A percentile compares a stretch with the other conserved stretches of the same genome.
Evolutionary conservation across 2,113 vertebrate genomes (phyloP).

Genomic region (Nematolebias whitei): DNA sequence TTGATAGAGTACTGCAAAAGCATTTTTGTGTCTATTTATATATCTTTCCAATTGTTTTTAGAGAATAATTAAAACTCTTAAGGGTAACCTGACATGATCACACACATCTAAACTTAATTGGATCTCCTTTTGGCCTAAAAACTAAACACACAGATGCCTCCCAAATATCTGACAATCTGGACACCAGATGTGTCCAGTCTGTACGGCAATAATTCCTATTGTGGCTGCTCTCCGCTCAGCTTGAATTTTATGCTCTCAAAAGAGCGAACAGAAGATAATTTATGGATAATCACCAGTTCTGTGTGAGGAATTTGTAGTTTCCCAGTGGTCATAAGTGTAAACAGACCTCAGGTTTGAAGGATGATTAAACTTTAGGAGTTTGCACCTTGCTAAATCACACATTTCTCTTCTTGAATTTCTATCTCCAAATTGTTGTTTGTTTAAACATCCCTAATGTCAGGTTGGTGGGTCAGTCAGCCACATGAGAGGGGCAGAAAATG

Average conservation of each 20-base stretch:
- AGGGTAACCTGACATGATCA: constrained; percentile 11
- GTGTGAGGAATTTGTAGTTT: constrained; percentile 18
- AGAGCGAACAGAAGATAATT: constrained; percentile 13
- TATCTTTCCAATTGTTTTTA: neutral
- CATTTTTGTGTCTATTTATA: neutral
- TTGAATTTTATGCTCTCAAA: constrained; percentile 30
- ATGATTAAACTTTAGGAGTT: constrained; percentile 6
- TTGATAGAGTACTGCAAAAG: neutral
- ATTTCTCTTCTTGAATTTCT: constrained; percentile 32
- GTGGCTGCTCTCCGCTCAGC: constrained; percentile 12
- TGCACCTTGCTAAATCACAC: constrained; percentile 3
- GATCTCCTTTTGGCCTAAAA: constrained; percentile 22
- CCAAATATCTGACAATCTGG: constrained; percentile 45
- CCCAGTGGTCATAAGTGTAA: constrained; percentile 18
- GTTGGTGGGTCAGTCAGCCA: constrained; percentile 19
- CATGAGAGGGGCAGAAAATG: constrained; percentile 21
- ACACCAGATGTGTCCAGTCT: constrained; percentile 62
- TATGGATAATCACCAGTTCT: constrained; percentile 19
- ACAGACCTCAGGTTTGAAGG: constrained; percentile 6
- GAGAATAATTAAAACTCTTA: neutral
- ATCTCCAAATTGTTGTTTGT: constrained; percentile 21
- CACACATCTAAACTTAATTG: constrained; percentile 23
- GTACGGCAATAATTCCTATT: constrained; percentile 28
- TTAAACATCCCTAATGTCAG: constrained; percentile 44
- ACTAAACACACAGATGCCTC: constrained; percentile 27